phyloP scores from a whole-genome alignment of 1,140 invertebrate species.

The Brachionus asplanchnoidis region DNA sequence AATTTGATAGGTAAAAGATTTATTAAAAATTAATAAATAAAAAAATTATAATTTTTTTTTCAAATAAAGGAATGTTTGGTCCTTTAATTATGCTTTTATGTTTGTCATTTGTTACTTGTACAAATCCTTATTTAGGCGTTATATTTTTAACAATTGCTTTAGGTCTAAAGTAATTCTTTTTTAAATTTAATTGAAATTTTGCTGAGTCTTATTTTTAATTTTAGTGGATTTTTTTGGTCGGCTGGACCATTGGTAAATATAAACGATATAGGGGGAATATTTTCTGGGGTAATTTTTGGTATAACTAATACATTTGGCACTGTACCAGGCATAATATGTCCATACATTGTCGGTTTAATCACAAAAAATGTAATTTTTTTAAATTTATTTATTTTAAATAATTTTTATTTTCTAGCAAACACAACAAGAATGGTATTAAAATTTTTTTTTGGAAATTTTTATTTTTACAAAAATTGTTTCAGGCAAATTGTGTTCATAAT shows the following conservation, averaged over 20 bases:
- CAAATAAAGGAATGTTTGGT: background rate
- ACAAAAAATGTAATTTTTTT: constrained; percentile 6
- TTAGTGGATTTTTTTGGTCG: constrained; percentile 29
- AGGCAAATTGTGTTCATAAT: constrained; percentile 31
- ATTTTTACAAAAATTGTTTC: background rate
- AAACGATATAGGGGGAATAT: constrained; percentile 45
- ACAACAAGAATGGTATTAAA: constrained; percentile 21
- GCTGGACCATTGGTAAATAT: constrained; percentile 42
- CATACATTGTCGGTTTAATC: background rate
- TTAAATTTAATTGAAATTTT: background rate
- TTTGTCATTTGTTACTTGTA: background rate
- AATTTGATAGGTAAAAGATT: constrained; percentile 1
- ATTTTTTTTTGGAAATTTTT: background rate
- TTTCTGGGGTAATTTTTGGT: constrained; percentile 72
- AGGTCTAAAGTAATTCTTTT: background rate
- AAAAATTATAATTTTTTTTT: background rate
- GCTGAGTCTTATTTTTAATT: background rate
- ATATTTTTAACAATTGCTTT: background rate
- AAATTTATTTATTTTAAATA: background rate
- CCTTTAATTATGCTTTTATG: background rate
- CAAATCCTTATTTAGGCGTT: background rate
- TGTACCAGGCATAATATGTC: constrained; percentile 73
- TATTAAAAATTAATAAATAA: background rate
- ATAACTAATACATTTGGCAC: constrained; percentile 79
- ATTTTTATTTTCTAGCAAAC: constrained; percentile 42